Evolutionary conservation across 2,888 invertebrate species (phyloP).

Genomic region (Apotomis capreana): DNA sequence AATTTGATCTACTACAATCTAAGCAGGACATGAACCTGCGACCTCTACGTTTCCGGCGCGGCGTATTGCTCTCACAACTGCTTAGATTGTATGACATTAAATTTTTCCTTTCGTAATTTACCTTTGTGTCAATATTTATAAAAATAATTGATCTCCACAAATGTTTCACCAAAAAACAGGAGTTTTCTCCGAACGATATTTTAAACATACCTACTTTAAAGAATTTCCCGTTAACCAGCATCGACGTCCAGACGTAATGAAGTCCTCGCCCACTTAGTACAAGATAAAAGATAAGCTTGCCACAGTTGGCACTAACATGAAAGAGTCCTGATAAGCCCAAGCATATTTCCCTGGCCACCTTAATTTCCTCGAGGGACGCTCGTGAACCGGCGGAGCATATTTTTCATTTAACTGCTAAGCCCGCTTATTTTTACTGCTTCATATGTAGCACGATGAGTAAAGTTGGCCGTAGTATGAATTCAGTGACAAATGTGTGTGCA

Average conservation of each 20-base stretch:
- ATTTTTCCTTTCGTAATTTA: no score
- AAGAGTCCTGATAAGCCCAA: slow-evolving; percentile 35
- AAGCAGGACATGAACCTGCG: no score
- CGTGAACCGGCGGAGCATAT: slow-evolving; percentile 53
- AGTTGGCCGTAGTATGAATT: slow-evolving; percentile 7
- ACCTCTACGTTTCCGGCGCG: no score
- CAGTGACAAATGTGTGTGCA: not conserved
- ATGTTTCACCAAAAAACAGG: no score
- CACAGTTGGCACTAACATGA: slow-evolving; percentile 19
- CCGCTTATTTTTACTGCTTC: slow-evolving; percentile 60
- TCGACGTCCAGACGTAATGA: slow-evolving; percentile 8
- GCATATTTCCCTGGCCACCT: slow-evolving; percentile 46
- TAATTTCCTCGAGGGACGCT: slow-evolving; percentile 47
- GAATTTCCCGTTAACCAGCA: no score
- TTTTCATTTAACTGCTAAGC: slow-evolving; percentile 62
- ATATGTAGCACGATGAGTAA: slow-evolving; percentile 32
- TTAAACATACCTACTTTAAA: no score
- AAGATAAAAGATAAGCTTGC: slow-evolving; percentile 20
- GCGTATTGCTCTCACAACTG: no score
- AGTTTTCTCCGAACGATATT: no score
- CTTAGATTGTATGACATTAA: no score
- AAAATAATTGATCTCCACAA: no score
- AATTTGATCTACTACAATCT: no score
- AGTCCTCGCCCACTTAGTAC: slow-evolving; percentile 6
- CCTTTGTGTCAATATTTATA: no score